These are phyloP conservation scores for Oxytorus armatus DNA, from an alignment of 2,888 invertebrate genomes.

Conservation along the genomic window DNA sequence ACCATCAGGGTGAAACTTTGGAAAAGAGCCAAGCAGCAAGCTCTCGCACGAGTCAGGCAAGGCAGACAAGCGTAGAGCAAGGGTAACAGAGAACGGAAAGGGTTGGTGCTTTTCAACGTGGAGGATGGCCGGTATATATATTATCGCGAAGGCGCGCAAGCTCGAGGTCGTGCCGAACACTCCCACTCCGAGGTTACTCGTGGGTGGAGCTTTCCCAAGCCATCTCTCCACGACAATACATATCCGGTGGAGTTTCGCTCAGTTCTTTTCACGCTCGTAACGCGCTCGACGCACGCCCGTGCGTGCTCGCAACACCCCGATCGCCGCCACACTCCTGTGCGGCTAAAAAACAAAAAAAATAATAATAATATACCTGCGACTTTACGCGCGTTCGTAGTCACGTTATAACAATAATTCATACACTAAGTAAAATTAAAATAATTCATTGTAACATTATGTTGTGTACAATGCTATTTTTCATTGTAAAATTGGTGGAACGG, in stretches of 20 bases:
- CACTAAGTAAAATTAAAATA: background rate
- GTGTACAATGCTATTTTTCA: constrained; percentile 8
- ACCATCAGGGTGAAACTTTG: constrained; percentile 40
- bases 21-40: constrained; percentile 61
- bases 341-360: background rate
- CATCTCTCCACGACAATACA: constrained; percentile 78
- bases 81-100: constrained; percentile 70
- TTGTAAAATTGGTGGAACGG: constrained; percentile 4
- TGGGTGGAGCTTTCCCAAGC: constrained; percentile 81
- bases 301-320: constrained; percentile 65
- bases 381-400: constrained; percentile 53
- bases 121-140: constrained; percentile 56
- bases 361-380: constrained; percentile 30
- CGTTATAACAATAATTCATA: constrained; percentile 30
- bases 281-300: constrained; percentile 80
- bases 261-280: constrained; percentile 82
- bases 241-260: constrained; percentile 77
- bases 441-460: background rate
- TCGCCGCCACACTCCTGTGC: too few species aligned
- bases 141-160: constrained; percentile 77
- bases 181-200: constrained; percentile 75
- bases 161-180: constrained; percentile 77
- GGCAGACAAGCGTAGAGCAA: constrained; percentile 38
- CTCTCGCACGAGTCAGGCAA: constrained; percentile 8
- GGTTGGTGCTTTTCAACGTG: constrained; percentile 76